phyloP scores from a whole-genome alignment of 2,797 vertebrate genomes.

The Australoheros facetus region DNA sequence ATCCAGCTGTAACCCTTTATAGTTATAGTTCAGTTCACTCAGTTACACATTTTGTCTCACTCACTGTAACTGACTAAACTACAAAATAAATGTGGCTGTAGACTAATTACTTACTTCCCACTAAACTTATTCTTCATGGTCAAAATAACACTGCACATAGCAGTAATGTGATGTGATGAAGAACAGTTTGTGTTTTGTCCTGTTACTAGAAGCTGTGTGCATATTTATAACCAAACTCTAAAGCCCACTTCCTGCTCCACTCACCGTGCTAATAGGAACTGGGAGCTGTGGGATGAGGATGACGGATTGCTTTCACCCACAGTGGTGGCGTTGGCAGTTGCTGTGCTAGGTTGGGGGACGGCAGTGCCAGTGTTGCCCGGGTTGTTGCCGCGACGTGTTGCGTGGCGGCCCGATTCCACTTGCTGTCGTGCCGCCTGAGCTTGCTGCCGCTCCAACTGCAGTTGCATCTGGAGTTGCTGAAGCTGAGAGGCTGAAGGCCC shows the following conservation, averaged over 20 bases:
- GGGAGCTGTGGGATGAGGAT: slow-evolving; percentile 89
- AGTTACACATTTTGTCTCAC: background rate
- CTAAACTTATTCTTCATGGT: background rate
- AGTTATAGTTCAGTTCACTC: background rate
- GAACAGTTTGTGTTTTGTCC: no score
- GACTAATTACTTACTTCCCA: background rate
- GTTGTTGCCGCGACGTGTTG: slow-evolving; percentile 89
- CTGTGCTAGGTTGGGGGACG: slow-evolving; percentile 86
- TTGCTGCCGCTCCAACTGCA: slow-evolving; percentile 96
- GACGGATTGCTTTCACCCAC: slow-evolving; percentile 88
- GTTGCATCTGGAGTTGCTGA: slow-evolving; percentile 99
- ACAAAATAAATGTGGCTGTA: background rate
- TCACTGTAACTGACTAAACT: background rate
- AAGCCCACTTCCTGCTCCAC: background rate
- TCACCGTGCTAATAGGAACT: slow-evolving; percentile 97
- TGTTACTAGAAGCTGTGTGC: no score
- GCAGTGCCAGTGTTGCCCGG: slow-evolving; percentile 87
- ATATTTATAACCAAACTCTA: background rate
- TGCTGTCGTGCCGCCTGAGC: slow-evolving; percentile 96
- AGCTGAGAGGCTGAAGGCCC: slow-evolving; percentile 97
- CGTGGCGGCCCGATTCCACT: slow-evolving; percentile 92
- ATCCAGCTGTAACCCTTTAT: background rate
- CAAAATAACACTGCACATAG: background rate
- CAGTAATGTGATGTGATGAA: background rate
- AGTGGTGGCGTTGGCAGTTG: slow-evolving; percentile 81